Conservation (phyloP, 2,888 invertebrate species). For the Meta bourneti region DNA sequence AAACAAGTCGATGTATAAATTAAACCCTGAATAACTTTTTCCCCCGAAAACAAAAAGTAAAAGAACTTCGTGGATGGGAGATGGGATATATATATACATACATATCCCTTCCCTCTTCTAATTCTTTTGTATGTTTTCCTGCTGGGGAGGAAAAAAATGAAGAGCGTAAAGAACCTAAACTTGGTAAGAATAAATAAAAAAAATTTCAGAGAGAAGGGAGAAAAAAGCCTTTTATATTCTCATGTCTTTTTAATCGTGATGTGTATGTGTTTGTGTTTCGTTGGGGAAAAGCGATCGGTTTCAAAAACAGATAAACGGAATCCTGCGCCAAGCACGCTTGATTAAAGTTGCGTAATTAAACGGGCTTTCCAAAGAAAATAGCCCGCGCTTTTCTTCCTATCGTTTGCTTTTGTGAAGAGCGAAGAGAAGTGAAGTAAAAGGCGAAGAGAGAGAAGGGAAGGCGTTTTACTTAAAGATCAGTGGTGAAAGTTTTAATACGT, state of each 20-base stretch:
- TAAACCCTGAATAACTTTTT: constrained; percentile 38
- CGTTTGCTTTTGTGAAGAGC: constrained; percentile 63
- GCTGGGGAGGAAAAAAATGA: constrained; percentile 40
- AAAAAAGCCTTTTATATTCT: constrained; percentile 49
- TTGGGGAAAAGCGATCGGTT: constrained; percentile 67
- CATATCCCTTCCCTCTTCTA: constrained; percentile 40
- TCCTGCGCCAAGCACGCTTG: constrained; percentile 63
- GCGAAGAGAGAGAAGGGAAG: constrained; percentile 15
- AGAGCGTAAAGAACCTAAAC: constrained; percentile 49
- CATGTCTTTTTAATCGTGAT: constrained; percentile 75
- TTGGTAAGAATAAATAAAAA: constrained; percentile 6
- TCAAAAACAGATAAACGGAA: constrained; percentile 75
- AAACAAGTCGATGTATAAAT: constrained; percentile 69
- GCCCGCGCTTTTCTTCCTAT: constrained; percentile 64
- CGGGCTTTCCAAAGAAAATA: constrained; percentile 70
- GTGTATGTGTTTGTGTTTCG: constrained; percentile 62
- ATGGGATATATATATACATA: constrained; percentile 25
- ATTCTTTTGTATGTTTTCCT: constrained; percentile 74
- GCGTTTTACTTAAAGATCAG: constrained; percentile 75
- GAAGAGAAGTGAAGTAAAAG: constrained; percentile 51
- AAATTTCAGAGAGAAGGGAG: constrained; percentile 9
- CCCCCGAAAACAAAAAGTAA: not conserved
- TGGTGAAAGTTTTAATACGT: constrained; percentile 76
- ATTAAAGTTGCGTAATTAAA: constrained; percentile 76
- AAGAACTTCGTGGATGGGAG: not conserved